Evolutionary conservation across 2,113 vertebrate species (phyloP).

Genomic region (Callopanchax toddi): DNA sequence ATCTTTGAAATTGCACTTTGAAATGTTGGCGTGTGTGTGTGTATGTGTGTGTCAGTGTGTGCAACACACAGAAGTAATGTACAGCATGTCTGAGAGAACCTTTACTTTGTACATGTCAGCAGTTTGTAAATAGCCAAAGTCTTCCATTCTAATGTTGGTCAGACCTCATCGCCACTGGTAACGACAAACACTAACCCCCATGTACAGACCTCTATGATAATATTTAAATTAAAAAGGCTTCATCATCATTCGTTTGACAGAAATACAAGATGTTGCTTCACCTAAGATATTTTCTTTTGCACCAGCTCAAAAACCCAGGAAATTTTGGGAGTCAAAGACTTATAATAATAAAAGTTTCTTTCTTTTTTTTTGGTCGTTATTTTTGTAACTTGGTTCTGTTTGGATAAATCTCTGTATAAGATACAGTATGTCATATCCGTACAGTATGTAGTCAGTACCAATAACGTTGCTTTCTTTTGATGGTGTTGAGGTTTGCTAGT

Average conservation of each 20-base stretch:
- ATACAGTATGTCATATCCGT: constrained; percentile 87
- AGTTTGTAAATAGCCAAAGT: constrained; percentile 73
- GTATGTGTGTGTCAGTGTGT: constrained; percentile 18
- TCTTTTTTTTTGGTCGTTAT: background rate
- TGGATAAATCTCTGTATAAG: constrained; percentile 86
- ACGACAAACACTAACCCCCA: constrained; percentile 41
- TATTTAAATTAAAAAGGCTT: constrained; percentile 41
- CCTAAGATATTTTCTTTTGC: constrained; percentile 61
- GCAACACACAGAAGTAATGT: constrained; percentile 52
- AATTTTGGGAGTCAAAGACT: constrained; percentile 85
- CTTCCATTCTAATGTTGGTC: constrained; percentile 70
- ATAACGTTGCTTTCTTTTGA: constrained; percentile 97
- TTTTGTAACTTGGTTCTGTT: constrained; percentile 96
- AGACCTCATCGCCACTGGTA: constrained; percentile 40
- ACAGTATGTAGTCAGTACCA: constrained; percentile 86
- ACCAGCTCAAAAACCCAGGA: constrained; percentile 73
- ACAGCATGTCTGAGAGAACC: constrained; percentile 60
- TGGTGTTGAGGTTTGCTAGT: constrained; percentile 98
- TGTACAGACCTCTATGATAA: constrained; percentile 64
- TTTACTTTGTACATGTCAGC: constrained; percentile 42
- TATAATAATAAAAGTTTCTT: constrained; percentile 77
- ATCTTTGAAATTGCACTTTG: constrained; percentile 70
- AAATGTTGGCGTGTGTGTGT: constrained; percentile 33
- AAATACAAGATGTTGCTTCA: constrained; percentile 59
- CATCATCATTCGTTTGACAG: constrained; percentile 61